Conservation (phyloP, 2,113 vertebrate genomes). For the Aptenodytes forsteri region DNA sequence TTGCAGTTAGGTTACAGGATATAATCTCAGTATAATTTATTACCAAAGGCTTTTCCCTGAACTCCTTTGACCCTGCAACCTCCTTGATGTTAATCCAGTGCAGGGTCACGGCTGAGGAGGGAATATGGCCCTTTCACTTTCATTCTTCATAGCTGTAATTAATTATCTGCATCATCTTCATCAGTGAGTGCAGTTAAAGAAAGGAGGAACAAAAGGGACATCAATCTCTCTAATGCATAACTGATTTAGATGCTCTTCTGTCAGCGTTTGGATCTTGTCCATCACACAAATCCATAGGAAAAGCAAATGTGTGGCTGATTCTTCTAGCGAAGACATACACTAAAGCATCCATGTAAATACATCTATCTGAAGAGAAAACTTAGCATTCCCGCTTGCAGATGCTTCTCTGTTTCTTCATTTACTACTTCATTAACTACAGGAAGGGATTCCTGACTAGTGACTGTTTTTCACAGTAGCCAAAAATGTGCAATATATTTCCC, state of each 20-base stretch:
- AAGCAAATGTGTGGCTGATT: not conserved
- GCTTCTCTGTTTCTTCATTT: not conserved
- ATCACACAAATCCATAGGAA: not conserved
- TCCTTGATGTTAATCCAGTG: not conserved
- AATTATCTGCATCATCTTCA: conserved; percentile 27
- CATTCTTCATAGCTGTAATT: conserved; percentile 34
- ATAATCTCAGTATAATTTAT: conserved; percentile 38
- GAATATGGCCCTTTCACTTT: not conserved
- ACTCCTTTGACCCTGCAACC: conserved; percentile 8
- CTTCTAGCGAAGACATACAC: not conserved
- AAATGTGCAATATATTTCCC: not conserved
- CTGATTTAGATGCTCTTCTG: not conserved
- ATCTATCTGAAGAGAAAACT: not conserved
- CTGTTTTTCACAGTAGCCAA: not conserved
- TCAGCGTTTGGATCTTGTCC: not conserved
- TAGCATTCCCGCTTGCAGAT: not conserved
- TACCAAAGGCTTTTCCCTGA: not conserved
- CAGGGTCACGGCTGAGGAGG: not conserved
- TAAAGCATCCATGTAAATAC: not conserved
- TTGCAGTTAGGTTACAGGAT: not conserved
- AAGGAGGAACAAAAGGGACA: not conserved
- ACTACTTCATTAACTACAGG: not conserved
- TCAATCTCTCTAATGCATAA: conserved; percentile 6
- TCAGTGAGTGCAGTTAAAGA: not conserved
- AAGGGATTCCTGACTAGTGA: not conserved